Base-by-base conservation (phyloP, 2,113 vertebrate genomes). In the Coracopsis vasa region DNA sequence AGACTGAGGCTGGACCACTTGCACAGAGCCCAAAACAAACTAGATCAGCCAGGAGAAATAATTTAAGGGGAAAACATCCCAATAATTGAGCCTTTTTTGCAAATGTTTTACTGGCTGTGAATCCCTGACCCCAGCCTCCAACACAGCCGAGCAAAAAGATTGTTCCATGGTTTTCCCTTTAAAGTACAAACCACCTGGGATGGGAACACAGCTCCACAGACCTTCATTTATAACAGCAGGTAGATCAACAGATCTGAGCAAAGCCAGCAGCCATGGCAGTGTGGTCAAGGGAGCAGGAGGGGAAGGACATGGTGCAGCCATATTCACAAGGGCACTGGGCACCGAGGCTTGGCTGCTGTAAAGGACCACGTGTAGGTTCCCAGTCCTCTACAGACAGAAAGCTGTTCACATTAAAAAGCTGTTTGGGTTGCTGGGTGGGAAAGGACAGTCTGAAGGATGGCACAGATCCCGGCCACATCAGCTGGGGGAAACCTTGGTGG, bases 401-500 rank as follows among this genome's bases (percentile, higher is more conserved):
- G 44, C 16, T 0, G 0, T 31, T 61, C 53, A 37, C 0, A 0
- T 64, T 58, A n/a, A 12, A 17, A 66, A 67, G 78, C 50, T 6
- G 0, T 81, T 16, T 3, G 3, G 73, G 42, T 13, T 2, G 4
- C 33, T 54, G 39, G n/a, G 62, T 18, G 77, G 35, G 11, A 21
- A 18, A 80, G 29, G 42, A 84, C 13, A 64, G 28, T 25, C 54
- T 89, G 54, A 67, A 89, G 73, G 39, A 77, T 66, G 60, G 69
- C 77, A 91, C 80, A 73, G 84, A 84, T 66, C 56, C 82, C 0
- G 0, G 23, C 33, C 5, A 64, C 6, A 1, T 54, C 51, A 79
- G 54, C 39, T 1, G 2, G 37, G 67, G 67, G 37, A 88, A 81
- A 77, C 79, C 75, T 83, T 5, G 10, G 67, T 48, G 62, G 86